Evolutionary conservation across 2,113 vertebrate species (phyloP).

Genomic region (Pelmatolapia mariae): DNA sequence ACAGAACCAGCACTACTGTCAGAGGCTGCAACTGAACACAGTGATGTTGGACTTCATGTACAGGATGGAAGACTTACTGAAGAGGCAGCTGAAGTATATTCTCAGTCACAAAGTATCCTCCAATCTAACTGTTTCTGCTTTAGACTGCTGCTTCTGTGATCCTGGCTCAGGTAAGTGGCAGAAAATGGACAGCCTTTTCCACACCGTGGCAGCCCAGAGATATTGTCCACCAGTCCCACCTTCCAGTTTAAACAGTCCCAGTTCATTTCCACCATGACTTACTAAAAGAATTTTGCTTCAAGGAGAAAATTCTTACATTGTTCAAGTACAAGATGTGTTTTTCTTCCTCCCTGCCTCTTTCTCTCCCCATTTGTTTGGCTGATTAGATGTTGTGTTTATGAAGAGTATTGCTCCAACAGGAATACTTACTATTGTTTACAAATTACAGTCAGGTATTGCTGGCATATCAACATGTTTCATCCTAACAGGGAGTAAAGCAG

Average conservation of each 20-base stretch:
- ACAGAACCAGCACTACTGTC: not conserved
- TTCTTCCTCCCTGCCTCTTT: not conserved
- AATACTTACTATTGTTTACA: slow-evolving; percentile 6
- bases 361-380: not conserved
- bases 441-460: slow-evolving; percentile 1
- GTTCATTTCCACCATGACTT: not conserved
- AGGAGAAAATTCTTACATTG: not conserved
- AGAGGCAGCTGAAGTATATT: not conserved
- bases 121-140: not conserved
- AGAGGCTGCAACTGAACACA: not conserved
- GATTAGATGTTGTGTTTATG: not conserved
- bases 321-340: not conserved
- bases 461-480: not conserved
- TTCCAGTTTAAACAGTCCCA: not conserved
- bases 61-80: not conserved
- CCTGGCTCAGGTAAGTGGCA: too few relatives aligned
- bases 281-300: not conserved
- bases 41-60: not conserved
- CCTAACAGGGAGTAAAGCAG: not conserved
- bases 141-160: too few relatives aligned
- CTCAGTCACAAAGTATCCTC: not conserved
- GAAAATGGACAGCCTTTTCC: not conserved
- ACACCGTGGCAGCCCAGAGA: not conserved
- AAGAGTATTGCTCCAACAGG: not conserved
- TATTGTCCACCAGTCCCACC: not conserved